Percentiles rank a stretch among this genome's conserved stretches.
Conservation (phyloP, 2,888 invertebrate genomes). For the Dynastes hyllus region DNA sequence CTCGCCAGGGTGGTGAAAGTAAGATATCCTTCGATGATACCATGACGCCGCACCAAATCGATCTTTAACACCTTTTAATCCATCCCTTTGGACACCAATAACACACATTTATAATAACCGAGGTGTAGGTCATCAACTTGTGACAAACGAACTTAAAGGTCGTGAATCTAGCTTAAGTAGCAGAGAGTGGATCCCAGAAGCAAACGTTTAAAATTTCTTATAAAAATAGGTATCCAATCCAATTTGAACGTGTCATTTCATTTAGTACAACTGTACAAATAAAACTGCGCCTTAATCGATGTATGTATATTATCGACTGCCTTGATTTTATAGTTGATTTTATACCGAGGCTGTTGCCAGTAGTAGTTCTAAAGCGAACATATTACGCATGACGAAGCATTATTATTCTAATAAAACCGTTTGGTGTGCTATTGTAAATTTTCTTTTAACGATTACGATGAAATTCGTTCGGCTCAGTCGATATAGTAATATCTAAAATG, state of each 20-base stretch:
- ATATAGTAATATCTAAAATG: conserved; percentile 23
- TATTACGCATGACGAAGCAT: conserved; percentile 29
- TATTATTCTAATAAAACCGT: conserved; percentile 33
- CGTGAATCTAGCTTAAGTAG: background rate
- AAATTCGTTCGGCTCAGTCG: conserved; percentile 5
- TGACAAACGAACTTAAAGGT: background rate
- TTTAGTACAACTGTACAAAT: background rate
- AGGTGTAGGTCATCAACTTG: no score
- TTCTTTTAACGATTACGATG: conserved; percentile 15
- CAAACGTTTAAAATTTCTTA: no score
- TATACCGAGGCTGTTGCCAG: background rate
- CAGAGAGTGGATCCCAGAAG: no score
- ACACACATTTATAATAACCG: no score
- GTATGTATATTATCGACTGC: background rate
- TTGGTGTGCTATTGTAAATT: background rate
- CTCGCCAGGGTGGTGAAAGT: no score
- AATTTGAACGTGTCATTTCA: no score
- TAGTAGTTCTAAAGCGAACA: conserved; percentile 14
- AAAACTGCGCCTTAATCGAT: background rate
- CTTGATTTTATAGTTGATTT: conserved; percentile 3
- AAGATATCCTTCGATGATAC: no score
- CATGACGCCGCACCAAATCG: no score
- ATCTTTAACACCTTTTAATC: no score
- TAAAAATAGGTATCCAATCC: no score
- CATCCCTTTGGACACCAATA: no score